Percentiles rank a stretch among this genome's conserved stretches.
phyloP scores from a whole-genome alignment of 2,888 invertebrate genomes.

The Euzetes globulus region DNA sequence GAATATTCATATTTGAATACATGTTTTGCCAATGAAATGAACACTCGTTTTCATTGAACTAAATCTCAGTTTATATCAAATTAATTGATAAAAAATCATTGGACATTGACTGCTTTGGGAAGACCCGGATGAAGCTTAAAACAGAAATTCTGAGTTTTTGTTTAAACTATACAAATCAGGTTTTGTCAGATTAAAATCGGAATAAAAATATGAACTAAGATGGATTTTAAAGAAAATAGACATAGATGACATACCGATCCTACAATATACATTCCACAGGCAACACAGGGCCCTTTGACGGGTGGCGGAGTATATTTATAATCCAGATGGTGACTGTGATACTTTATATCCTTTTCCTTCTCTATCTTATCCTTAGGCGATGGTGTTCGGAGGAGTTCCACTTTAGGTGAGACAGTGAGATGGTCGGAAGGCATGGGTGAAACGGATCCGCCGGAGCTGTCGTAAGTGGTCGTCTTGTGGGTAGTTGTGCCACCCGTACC shows the following conservation, averaged over 20 bases:
- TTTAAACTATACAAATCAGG: too few species aligned
- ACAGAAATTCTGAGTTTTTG: too few species aligned
- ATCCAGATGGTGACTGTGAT: slow-evolving; percentile 32
- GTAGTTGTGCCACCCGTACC: neutral
- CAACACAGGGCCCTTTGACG: slow-evolving; percentile 33
- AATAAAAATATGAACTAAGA: neutral
- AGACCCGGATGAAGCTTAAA: too few species aligned
- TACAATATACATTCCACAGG: slow-evolving; percentile 33
- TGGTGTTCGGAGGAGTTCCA: slow-evolving; percentile 23
- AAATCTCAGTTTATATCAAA: too few species aligned
- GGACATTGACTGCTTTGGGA: too few species aligned
- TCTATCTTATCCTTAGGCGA: slow-evolving; percentile 32
- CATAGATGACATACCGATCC: slow-evolving; percentile 33
- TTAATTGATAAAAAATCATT: too few species aligned
- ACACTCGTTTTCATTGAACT: too few species aligned
- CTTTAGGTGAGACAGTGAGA: slow-evolving; percentile 20
- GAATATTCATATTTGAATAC: too few species aligned
- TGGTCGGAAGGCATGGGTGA: slow-evolving; percentile 19
- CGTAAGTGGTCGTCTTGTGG: neutral
- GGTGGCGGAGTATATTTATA: slow-evolving; percentile 34
- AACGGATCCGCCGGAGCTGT: slow-evolving; percentile 24
- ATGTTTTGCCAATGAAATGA: too few species aligned
- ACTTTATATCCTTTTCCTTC: slow-evolving; percentile 22
- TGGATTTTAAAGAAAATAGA: too few species aligned
- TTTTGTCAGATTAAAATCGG: too few species aligned